phyloP scores from a whole-genome alignment of 2,888 invertebrate species.

The Syrista parreyssii region DNA sequence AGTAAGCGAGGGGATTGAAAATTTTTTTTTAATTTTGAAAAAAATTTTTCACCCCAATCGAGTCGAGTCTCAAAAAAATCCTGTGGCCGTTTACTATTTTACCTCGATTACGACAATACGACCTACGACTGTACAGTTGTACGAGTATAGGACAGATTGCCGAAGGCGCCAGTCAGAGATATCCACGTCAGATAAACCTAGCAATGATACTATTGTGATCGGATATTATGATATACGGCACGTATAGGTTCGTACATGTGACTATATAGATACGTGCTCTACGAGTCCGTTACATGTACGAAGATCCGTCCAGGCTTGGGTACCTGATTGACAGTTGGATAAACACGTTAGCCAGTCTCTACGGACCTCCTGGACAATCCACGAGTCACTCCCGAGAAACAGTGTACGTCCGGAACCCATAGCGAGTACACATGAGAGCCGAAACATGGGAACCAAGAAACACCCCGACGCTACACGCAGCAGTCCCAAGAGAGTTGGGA shows the following conservation, averaged over 20 bases:
- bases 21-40: too few species aligned
- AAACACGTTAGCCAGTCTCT: conserved; percentile 51
- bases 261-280: not conserved
- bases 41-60: not conserved
- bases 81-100: not conserved
- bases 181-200: conserved; percentile 5
- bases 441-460: not conserved
- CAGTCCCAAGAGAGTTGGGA: not conserved
- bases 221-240: conserved; percentile 42
- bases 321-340: conserved; percentile 58
- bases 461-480: not conserved
- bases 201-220: conserved; percentile 35
- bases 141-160: not conserved
- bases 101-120: not conserved
- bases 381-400: conserved; percentile 33
- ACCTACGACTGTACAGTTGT: not conserved
- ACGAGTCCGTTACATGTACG: not conserved
- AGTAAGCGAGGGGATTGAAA: not conserved
- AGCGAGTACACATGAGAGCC: not conserved
- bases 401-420: not conserved
- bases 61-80: not conserved
- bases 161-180: conserved; percentile 6
- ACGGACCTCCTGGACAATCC: conserved; percentile 34
- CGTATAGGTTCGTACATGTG: conserved; percentile 1
- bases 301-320: conserved; percentile 8